These are phyloP conservation scores for Microcebus jonahi DNA, from an alignment of 2,113 vertebrate genomes.

Conservation along the genomic window DNA sequence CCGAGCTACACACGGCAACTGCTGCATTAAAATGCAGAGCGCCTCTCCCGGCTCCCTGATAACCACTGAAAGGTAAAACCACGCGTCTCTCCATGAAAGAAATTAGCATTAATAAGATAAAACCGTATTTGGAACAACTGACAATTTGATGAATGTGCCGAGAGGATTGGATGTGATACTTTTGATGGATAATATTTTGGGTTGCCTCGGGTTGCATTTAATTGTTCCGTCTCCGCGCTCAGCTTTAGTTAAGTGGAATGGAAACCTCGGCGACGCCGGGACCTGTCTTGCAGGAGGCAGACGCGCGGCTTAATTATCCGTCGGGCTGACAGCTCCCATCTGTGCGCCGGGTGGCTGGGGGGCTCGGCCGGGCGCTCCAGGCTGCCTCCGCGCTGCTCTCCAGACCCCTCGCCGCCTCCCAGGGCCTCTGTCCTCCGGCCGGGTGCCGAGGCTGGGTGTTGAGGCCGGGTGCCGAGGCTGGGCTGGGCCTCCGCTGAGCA, in stretches of 20 bases:
- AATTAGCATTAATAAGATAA: constrained; percentile 66
- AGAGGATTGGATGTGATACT: constrained; percentile 29
- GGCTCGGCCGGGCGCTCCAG: accelerated
- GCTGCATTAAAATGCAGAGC: not conserved
- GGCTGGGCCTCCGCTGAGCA: accelerated
- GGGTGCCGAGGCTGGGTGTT: accelerated
- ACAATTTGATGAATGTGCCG: constrained; percentile 72
- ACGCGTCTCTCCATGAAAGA: constrained; percentile 13
- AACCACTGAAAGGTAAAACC: constrained; percentile 32
- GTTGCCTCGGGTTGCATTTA: constrained; percentile 64
- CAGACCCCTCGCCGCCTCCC: accelerated
- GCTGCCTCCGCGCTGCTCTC: accelerated
- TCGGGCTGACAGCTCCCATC: not conserved
- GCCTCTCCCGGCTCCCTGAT: not conserved
- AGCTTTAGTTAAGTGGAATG: constrained; percentile 43
- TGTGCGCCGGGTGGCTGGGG: accelerated
- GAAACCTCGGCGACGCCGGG: not conserved
- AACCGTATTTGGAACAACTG: constrained; percentile 46
- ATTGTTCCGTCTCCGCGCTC: constrained; percentile 62
- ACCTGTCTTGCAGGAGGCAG: constrained; percentile 24
- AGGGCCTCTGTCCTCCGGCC: accelerated
- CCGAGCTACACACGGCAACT: not conserved
- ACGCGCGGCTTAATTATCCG: not conserved
- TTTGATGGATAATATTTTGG: constrained; percentile 75
- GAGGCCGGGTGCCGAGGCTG: too few relatives aligned